Percentiles rank a stretch among this genome's conserved stretches.
phyloP scores from a whole-genome alignment of 1,140 invertebrate species.

The Euwallacea fornicatus region DNA sequence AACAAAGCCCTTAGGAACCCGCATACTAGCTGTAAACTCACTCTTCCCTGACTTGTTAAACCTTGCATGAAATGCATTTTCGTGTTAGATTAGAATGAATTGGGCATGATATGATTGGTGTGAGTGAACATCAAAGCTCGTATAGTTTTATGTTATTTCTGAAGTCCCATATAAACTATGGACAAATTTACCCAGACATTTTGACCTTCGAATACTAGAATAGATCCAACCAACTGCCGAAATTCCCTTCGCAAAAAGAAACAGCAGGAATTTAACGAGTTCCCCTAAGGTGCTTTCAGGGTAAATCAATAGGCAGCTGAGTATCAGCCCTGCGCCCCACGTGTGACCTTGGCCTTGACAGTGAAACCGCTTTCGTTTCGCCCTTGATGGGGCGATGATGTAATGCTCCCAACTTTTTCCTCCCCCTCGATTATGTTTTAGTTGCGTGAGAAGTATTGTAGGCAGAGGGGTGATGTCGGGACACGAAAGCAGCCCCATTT shows the following conservation, averaged over 20 bases:
- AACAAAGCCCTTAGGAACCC: too few species aligned
- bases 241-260: neutral
- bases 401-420: conserved; percentile 7
- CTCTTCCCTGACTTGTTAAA: too few species aligned
- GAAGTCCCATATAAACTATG: neutral
- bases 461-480: neutral
- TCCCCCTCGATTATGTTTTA: neutral
- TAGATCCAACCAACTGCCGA: neutral
- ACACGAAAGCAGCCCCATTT: neutral
- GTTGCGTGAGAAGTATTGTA: neutral
- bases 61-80: too few species aligned
- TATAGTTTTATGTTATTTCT: neutral
- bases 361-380: neutral
- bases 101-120: neutral
- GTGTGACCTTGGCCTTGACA: conserved; percentile 10
- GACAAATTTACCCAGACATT: neutral
- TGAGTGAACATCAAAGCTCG: neutral
- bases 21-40: too few species aligned
- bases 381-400: conserved; percentile 14
- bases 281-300: neutral
- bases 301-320: conserved; percentile 2
- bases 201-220: neutral
- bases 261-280: neutral
- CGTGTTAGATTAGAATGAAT: neutral
- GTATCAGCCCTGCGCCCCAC: conserved; percentile 11